Percentiles rank a stretch among this genome's conserved stretches.
Evolutionary conservation across 2,797 vertebrate species (phyloP).

Genomic region (Halcyon badia): DNA sequence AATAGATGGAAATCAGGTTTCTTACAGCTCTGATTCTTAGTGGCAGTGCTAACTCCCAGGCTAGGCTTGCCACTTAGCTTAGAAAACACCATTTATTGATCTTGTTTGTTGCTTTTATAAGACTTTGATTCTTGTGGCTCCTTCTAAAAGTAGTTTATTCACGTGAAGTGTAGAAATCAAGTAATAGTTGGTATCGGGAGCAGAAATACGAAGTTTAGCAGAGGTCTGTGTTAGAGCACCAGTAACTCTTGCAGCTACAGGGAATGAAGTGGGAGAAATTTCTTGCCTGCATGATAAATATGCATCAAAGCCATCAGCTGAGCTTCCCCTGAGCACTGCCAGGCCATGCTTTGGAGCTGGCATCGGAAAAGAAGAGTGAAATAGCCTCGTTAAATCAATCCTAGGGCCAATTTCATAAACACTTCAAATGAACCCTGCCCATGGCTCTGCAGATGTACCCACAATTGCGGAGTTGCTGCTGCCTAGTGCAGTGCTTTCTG

Average conservation of each 20-base stretch:
- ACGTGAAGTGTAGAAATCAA: rapidly evolving
- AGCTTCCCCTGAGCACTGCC: background rate
- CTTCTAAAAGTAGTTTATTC: background rate
- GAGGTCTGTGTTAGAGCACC: background rate
- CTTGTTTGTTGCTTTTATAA: background rate
- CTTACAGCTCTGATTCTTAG: background rate
- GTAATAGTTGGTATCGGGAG: too few relatives aligned
- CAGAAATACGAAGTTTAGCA: background rate
- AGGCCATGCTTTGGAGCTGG: background rate
- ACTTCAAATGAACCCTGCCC: background rate
- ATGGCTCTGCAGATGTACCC: background rate
- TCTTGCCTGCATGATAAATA: background rate
- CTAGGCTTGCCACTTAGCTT: background rate
- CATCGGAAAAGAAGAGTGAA: background rate
- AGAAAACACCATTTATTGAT: background rate
- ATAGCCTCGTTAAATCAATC: background rate
- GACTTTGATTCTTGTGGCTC: too few relatives aligned
- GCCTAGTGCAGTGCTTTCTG: background rate
- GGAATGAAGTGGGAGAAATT: background rate
- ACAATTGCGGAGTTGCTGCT: background rate
- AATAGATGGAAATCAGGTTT: background rate
- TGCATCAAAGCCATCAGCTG: background rate
- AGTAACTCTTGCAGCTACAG: background rate
- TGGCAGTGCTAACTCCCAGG: background rate
- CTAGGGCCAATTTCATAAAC: background rate